These are phyloP conservation scores for Dasyurus viverrinus DNA, from an alignment of 2,113 vertebrate species.

Conservation along the genomic window DNA sequence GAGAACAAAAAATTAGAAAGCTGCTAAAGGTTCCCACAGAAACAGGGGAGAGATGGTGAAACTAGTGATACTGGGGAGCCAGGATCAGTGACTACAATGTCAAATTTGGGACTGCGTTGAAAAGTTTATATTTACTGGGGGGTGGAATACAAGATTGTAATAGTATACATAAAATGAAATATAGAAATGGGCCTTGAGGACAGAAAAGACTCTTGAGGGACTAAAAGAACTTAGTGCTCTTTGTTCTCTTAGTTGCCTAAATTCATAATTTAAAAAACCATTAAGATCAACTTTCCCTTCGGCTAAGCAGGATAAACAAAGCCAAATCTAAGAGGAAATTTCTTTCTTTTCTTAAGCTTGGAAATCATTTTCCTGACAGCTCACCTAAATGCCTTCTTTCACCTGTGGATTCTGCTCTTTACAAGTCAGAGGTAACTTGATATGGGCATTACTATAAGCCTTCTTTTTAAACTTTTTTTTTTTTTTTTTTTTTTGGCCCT, in stretches of 20 bases:
- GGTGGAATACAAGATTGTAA: not conserved
- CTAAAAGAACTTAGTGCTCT: not conserved
- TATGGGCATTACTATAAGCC: not conserved
- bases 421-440: not conserved
- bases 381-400: not conserved
- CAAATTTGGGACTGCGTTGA: not conserved
- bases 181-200: not conserved
- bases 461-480: not conserved
- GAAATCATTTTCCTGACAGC: not conserved
- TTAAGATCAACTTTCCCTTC: not conserved
- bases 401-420: not conserved
- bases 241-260: not conserved
- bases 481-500: not conserved
- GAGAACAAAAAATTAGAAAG: not conserved
- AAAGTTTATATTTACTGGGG: not conserved
- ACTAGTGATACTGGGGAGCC: not conserved
- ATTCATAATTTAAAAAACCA: not conserved
- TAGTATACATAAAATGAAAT: not conserved
- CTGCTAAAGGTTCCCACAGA: not conserved
- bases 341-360: not conserved
- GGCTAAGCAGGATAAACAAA: not conserved
- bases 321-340: not conserved
- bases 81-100: not conserved
- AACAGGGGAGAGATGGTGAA: not conserved
- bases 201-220: not conserved